Base-by-base conservation (phyloP, 2,113 vertebrate genomes). In the Calonectris borealis region DNA sequence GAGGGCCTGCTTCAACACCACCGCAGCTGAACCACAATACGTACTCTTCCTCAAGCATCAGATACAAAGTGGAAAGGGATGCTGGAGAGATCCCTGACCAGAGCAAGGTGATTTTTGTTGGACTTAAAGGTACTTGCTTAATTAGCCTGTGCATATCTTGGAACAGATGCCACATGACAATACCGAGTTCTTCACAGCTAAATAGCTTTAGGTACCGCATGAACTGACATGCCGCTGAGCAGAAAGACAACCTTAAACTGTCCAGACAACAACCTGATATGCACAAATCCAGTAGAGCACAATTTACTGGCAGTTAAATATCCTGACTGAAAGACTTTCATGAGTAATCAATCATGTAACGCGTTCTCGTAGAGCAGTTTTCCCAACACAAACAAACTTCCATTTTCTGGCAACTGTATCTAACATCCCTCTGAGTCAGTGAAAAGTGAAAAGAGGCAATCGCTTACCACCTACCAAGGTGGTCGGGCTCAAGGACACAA, bases 81-180 rank as follows among this genome's bases (percentile, higher is more conserved):
- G 16, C 54, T 10, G 27, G 71, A 34, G 2, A 38, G 27, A 42
- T 9, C 36, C 62, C 27, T 18, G 31, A 17, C n/a, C 18, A 16
- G 4, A 68, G 18, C 40, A 34, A 38, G 11, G 17, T 0, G 6
- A 27, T 14, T 36, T 72, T 72, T 42, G 38, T 1, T 22, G 55
- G 46, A 55, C 32, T 31, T 72, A 46, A 44, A 29, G 27, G 24
- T 34, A 44, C 26, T 38, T 18, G 21, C 5, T 36, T 34, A 11
- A 60, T 31, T 52, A 60, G 38, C n/a, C 46, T 0, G 0, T 29
- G 22, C 6, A 0, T 9, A 29, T 8, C 13, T 71, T 22, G 1
- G 55, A 75, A 40, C 40, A 25, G 44, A 40, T 26, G 46, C 29
- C 69, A 32, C 62, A 40, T 54, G 14, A 36, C 40, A 51, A 9